These are phyloP conservation scores for Monopis laevigella DNA, from an alignment of 2,888 invertebrate species.

Conservation along the genomic window DNA sequence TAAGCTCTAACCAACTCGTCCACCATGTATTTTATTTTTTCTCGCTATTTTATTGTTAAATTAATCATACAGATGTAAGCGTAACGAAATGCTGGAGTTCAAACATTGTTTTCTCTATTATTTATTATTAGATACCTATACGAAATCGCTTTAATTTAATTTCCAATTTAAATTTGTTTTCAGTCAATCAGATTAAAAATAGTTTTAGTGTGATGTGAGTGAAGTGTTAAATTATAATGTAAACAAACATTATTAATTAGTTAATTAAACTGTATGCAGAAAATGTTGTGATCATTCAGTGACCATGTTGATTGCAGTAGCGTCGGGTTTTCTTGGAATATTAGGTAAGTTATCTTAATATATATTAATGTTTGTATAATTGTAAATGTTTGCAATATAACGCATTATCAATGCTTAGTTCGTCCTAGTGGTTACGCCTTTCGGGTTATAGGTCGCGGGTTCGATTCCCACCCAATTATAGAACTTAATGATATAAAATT, in stretches of 20 bases:
- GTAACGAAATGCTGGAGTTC: no score
- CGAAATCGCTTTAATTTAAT: no score
- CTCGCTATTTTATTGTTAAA: no score
- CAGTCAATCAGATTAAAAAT: background rate
- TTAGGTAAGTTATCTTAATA: slow-evolving; percentile 52
- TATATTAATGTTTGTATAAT: slow-evolving; percentile 7
- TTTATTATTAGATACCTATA: no score
- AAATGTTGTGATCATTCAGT: slow-evolving; percentile 53
- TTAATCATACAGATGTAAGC: no score
- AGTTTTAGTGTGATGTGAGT: background rate
- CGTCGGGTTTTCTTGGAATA: slow-evolving; percentile 46
- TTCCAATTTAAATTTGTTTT: background rate
- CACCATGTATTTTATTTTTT: no score
- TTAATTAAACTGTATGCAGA: background rate
- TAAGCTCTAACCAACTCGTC: no score
- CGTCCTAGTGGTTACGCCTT: background rate
- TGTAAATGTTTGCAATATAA: background rate
- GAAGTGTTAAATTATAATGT: background rate
- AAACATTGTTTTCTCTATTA: no score
- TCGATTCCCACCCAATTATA: no score
- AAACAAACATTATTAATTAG: background rate
- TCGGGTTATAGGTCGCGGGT: no score
- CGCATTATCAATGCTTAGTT: background rate
- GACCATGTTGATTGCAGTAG: slow-evolving; percentile 48
- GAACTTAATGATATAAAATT: no score